A percentile compares a stretch with the other conserved stretches of the same genome.
Conservation (phyloP, 2,888 invertebrate genomes). For the Spicauda simplicius region DNA sequence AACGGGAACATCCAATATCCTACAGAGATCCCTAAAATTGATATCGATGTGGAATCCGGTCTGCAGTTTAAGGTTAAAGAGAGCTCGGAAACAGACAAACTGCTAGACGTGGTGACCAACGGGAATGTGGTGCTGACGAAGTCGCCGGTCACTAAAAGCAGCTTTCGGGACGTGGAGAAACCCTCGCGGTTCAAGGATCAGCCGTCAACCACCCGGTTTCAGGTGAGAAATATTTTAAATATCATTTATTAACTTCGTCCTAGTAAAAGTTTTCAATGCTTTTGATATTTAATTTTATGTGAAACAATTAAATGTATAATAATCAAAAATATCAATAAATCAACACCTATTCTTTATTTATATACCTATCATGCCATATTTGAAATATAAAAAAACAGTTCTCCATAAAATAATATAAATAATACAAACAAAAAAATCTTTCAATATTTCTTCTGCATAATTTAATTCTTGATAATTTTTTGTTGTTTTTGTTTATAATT, state of each 20-base stretch:
- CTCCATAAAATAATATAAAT: too few species aligned
- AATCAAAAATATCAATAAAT: too few species aligned
- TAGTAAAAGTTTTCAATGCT: too few species aligned
- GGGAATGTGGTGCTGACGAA: conserved; percentile 52
- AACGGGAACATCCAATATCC: conserved; percentile 80
- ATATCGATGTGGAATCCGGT: conserved; percentile 68
- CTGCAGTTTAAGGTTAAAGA: conserved; percentile 67
- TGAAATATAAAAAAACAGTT: too few species aligned
- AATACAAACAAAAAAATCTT: too few species aligned
- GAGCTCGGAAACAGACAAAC: conserved; percentile 62
- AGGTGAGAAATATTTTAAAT: conserved; percentile 61
- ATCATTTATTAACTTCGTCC: not conserved
- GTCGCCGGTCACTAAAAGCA: conserved; percentile 82
- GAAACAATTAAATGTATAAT: too few species aligned
- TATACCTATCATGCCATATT: too few species aligned
- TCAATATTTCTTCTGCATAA: too few species aligned
- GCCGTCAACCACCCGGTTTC: conserved; percentile 86
- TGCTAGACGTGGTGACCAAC: conserved; percentile 57
- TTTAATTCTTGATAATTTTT: too few species aligned
- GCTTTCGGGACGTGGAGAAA: conserved; percentile 86
- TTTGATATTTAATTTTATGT: too few species aligned
- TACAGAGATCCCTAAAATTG: conserved; percentile 60
- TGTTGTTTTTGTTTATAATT: too few species aligned
- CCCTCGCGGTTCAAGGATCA: conserved; percentile 86
- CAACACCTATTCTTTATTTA: too few species aligned